Evolutionary conservation across 2,888 invertebrate species (phyloP), one percentile per base, ranked within the genome.

Genomic region (Pseudoips prasinana): DNA sequence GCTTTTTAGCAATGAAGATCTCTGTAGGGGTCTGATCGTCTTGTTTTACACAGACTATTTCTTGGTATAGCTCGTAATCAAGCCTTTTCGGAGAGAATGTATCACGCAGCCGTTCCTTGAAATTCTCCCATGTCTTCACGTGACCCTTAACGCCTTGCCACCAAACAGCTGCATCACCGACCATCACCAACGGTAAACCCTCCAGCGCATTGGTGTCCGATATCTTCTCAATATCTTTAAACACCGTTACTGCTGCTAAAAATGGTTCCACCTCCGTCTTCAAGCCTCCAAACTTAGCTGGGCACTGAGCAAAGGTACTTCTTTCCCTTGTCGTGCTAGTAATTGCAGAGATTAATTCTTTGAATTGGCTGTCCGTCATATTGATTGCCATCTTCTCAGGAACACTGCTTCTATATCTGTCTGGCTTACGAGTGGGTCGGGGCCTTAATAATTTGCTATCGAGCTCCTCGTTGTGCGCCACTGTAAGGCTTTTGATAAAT

Each of bases 41-140:
- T 9, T 45, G 46, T 1, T 29, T 37, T 1, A 7, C n/a, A 1
- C 7, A 9, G 6, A 40, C 10, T 0, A 50, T 37, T 7, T 44
- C 37, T 10, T 44, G 39, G n/a, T 44, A 51, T 3, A 47, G 19
- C 0, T 34, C 9, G 14, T 42, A 47, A 0, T 36, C 35, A 1
- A 31, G 39, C 17, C 35, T 42, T 10, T 26, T 39, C 0, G 45
- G 40, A 3, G 44, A 39, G 8, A 45, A 48, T 0, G 34, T 8
- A 17, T 46, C 7, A 1, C 46, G 34, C 2, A 52, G 10, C 0
- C 34, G 30, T 10, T 22, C 22, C 10, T 35, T 24, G 19, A 52
- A 49, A 0, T 19, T 7, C 0, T 9, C 10, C 46, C 38, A 52
- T 0, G 42, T 20, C 8, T 6, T 22, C 2, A 43, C 29, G 0